A percentile compares a stretch with the other conserved stretches of the same genome.
Evolutionary conservation across 2,797 vertebrate species (phyloP).

Genomic region (Megalops cyprinoides): DNA sequence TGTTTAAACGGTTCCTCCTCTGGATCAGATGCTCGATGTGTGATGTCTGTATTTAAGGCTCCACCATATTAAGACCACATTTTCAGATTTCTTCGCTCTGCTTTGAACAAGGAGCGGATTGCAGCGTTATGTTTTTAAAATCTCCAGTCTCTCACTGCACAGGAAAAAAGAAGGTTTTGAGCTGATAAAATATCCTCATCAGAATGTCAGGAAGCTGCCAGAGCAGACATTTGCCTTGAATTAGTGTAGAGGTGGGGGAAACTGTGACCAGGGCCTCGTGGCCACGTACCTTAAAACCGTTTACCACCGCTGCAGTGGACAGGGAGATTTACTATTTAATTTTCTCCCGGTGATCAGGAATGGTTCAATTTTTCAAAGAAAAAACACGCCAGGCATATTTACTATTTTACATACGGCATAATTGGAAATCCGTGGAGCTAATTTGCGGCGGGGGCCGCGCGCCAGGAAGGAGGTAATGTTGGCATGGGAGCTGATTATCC

Average conservation of each 20-base stretch:
- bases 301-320: not conserved
- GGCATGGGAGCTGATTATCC: conserved; percentile 33
- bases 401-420: not conserved
- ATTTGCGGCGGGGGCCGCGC: conserved; percentile 24
- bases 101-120: not conserved
- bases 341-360: conserved; percentile 30
- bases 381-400: conserved; percentile 28
- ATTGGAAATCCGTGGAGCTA: conserved; percentile 19
- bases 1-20: conserved; percentile 14
- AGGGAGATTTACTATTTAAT: conserved; percentile 35
- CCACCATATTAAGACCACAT: not conserved
- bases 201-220: conserved; percentile 28
- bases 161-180: conserved; percentile 7
- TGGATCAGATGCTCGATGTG: not conserved
- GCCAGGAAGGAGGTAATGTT: conserved; percentile 22
- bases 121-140: conserved; percentile 4
- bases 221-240: conserved; percentile 40
- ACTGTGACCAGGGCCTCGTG: not conserved
- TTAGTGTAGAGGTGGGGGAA: conserved; percentile 36
- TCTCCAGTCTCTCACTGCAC: not conserved
- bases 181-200: conserved; percentile 29
- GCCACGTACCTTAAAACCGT: conserved; percentile 19
- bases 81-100: conserved; percentile 2
- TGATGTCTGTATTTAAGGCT: not conserved
- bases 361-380: conserved; percentile 14